Percentiles rank a stretch among this genome's conserved stretches.
Evolutionary conservation across 2,113 vertebrate species (phyloP).

Genomic region (Oncorhynchus mykiss): DNA sequence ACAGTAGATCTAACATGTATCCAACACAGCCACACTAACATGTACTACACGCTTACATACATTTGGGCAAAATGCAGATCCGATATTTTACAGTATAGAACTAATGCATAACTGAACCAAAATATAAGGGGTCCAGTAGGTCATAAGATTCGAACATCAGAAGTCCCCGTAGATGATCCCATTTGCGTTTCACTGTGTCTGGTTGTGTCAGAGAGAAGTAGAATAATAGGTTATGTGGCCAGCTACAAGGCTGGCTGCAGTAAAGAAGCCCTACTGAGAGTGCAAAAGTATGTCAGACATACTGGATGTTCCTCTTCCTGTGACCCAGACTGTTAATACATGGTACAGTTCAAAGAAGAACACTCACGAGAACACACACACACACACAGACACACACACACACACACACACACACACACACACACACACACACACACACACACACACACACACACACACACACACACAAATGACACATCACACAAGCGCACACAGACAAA

Average conservation of each 20-base stretch:
- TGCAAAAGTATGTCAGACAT: background rate
- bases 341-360: background rate
- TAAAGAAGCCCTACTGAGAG: background rate
- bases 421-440: background rate
- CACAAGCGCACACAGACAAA: too few species aligned
- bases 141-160: too few species aligned
- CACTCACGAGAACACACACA: too few species aligned
- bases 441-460: background rate
- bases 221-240: conserved; percentile 1
- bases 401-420: background rate
- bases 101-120: too few species aligned
- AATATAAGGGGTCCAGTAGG: too few species aligned
- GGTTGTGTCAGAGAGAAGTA: background rate
- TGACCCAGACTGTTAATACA: background rate
- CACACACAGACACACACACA: background rate
- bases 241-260: background rate
- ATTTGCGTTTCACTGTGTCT: background rate
- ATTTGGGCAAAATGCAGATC: too few species aligned
- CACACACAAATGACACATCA: background rate
- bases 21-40: too few species aligned
- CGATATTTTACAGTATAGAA: too few species aligned
- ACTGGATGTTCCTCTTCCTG: background rate
- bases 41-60: too few species aligned
- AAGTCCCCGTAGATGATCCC: background rate
- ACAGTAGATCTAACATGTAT: too few species aligned